Conservation (phyloP, 1,140 invertebrate species). For the Nasonia longicornis region DNA sequence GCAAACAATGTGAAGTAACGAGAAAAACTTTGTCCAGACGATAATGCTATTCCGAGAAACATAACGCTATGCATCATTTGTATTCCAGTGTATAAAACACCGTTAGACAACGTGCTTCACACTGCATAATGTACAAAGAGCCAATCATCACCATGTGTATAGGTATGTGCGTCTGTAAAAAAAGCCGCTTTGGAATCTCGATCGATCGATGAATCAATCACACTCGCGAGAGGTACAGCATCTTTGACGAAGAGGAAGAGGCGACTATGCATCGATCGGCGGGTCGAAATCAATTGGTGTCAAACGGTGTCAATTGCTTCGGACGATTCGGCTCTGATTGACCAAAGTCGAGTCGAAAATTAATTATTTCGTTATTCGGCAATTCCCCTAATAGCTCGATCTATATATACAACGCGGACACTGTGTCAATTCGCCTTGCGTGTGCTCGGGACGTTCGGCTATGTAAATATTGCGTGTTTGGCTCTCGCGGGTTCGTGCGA, state of each 20-base stretch:
- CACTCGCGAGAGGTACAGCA: background rate
- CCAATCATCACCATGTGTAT: background rate
- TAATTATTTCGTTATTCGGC: slow-evolving; percentile 1
- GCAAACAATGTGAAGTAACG: background rate
- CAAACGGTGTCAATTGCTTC: slow-evolving; percentile 10
- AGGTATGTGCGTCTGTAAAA: background rate
- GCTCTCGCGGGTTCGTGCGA: too few species aligned
- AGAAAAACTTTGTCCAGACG: background rate
- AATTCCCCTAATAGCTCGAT: background rate
- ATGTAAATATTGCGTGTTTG: too few species aligned
- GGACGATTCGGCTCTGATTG: background rate
- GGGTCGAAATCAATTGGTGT: background rate
- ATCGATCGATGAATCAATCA: background rate
- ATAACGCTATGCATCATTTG: background rate
- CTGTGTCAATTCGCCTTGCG: too few species aligned
- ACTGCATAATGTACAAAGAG: background rate
- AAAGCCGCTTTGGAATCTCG: background rate
- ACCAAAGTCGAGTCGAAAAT: background rate
- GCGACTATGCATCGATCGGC: background rate
- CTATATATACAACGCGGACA: too few species aligned
- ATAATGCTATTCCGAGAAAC: background rate
- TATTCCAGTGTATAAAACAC: background rate
- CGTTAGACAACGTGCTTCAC: background rate
- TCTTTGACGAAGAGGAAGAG: background rate
- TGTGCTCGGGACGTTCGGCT: too few species aligned